Conservation (phyloP, 2,113 vertebrate species). For the Sceloporus undulatus region DNA sequence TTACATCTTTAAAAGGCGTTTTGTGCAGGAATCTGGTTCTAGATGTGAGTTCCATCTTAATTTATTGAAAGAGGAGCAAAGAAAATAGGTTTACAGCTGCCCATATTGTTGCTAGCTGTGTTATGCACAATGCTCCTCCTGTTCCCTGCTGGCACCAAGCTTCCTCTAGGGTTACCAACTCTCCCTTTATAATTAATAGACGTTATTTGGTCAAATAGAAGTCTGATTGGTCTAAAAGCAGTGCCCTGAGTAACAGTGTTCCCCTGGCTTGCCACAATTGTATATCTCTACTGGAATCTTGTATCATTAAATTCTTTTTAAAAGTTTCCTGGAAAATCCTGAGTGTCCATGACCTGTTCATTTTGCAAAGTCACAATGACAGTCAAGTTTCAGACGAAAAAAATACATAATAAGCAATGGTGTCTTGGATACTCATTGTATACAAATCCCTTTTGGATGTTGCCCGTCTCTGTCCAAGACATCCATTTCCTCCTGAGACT, state of each 20-base stretch:
- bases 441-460: background rate
- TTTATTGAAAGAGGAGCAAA: background rate
- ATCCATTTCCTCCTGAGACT: background rate
- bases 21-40: background rate
- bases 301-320: background rate
- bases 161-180: constrained; percentile 12
- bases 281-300: background rate
- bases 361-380: background rate
- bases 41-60: background rate
- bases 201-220: background rate
- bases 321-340: background rate
- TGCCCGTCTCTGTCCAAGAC: too few species aligned
- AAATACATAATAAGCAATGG: background rate
- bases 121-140: background rate
- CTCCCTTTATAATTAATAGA: constrained; percentile 15
- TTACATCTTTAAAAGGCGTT: background rate
- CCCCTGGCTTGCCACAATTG: background rate
- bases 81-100: background rate
- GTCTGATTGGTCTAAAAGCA: background rate
- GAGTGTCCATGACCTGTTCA: background rate
- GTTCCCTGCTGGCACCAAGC: background rate
- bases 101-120: background rate
- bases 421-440: background rate
- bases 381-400: background rate
- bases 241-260: background rate